These are phyloP conservation scores for Diachasmimorpha longicaudata DNA, from an alignment of 1,140 invertebrate genomes.

Conservation along the genomic window DNA sequence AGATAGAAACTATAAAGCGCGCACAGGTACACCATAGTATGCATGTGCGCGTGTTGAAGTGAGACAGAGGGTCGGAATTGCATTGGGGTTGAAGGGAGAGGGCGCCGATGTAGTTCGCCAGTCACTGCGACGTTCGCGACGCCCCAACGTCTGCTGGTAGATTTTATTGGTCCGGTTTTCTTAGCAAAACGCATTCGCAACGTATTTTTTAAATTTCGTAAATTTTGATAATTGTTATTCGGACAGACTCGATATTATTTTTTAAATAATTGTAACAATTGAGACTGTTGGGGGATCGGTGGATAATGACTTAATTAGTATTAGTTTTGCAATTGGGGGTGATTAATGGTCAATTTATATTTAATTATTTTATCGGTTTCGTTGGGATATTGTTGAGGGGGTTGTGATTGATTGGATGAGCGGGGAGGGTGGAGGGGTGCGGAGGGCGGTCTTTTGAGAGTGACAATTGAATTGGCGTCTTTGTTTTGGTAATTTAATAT, in stretches of 20 bases:
- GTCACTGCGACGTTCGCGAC: conserved; percentile 62
- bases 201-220: neutral
- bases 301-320: neutral
- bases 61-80: neutral
- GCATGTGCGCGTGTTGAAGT: neutral
- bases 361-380: neutral
- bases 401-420: neutral
- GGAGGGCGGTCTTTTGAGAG: neutral
- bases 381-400: neutral
- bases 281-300: neutral
- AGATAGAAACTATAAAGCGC: neutral
- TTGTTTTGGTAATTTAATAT: neutral
- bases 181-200: conserved; percentile 20
- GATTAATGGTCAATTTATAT: neutral
- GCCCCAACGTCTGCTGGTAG: conserved; percentile 52
- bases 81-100: conserved; percentile 32
- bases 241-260: neutral
- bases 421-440: no score
- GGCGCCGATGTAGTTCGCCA: conserved; percentile 48
- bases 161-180: conserved; percentile 47
- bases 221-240: neutral
- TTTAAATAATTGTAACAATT: neutral
- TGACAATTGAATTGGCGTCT: neutral
- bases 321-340: neutral
- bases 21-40: neutral